Evolutionary conservation across 2,113 vertebrate species (phyloP).

Genomic region (Sitta europaea): DNA sequence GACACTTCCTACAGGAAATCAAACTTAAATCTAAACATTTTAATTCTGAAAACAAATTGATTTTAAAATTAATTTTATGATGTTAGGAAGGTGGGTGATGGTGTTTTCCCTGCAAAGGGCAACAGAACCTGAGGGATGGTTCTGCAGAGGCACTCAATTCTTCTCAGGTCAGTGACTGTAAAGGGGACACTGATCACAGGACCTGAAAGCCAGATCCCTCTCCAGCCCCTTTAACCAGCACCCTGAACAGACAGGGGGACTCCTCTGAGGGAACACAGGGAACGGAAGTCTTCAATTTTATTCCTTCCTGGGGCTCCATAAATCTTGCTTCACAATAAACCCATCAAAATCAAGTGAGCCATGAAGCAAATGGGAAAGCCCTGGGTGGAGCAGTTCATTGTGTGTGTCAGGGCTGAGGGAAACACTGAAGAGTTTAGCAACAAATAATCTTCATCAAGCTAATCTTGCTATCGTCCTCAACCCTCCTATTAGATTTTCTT

Average conservation of each 20-base stretch:
- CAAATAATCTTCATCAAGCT: constrained; percentile 31
- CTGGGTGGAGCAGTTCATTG: constrained; percentile 26
- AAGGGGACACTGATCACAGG: fast-evolving
- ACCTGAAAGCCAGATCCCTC: background rate
- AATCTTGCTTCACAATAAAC: constrained; percentile 45
- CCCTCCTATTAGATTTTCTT: constrained; percentile 21
- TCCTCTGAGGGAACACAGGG: background rate
- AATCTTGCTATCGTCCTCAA: constrained; percentile 30
- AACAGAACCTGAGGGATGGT: background rate
- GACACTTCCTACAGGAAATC: background rate
- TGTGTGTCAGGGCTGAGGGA: background rate
- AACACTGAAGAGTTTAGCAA: constrained; percentile 31
- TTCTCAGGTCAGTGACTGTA: fast-evolving
- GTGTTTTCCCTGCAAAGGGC: background rate
- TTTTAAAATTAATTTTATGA: background rate
- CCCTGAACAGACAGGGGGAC: fast-evolving
- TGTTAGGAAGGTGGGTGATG: background rate
- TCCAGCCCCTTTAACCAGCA: background rate
- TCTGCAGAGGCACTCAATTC: background rate
- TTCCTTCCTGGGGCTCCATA: constrained; percentile 31
- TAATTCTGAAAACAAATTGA: background rate
- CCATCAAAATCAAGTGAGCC: constrained; percentile 46
- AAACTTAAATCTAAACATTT: background rate
- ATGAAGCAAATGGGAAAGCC: constrained; percentile 31
- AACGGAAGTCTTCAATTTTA: constrained; percentile 43